Evolutionary conservation across 2,888 invertebrate genomes (phyloP), one percentile per base, ranked within the genome.

Genomic region (Dryocosmus kuriphilus): DNA sequence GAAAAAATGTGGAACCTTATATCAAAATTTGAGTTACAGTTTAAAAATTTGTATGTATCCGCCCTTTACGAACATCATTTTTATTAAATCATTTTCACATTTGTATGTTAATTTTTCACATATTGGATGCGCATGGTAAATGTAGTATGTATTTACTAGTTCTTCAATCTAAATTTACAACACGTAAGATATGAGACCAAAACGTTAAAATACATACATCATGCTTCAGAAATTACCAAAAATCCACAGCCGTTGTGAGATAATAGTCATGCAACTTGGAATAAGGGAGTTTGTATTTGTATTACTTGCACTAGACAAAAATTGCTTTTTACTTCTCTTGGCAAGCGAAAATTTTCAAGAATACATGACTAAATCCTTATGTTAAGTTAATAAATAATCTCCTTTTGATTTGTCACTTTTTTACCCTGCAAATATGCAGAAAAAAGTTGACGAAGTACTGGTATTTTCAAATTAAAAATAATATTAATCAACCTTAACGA

Each of bases 131-230:
- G 19, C 7, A 7, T 16, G 46, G 7, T 7, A 46, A 46, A 46
- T n/a, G 46, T 46, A 46, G 22, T 11, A 57, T n/a, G n/a, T 11
- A 57, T 24, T 24, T 57, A 9, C 57, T 9, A 57, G 22, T 9
- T 57, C n/a, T 57, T 3, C 9, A 24, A 8, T n/a, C n/a, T n/a
- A n/a, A n/a, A n/a, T n/a, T n/a, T n/a, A 8, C 32, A 62, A n/a
- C n/a, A 62, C 30, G 32, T 1, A 57, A 22, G 11, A 35, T 35
- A 35, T 35, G 9, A 14, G 24, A 57, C 24, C 22, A 57, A 57
- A 6, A 57, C 16, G 57, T 57, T 57, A 24, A 63, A 32, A 32
- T n/a, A 62, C 27, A 61, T n/a, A 63, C 3, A n/a, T 63, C 63
- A 63, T 63, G 63, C 63, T 22, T 35, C 11, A 35, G 9, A n/a